A percentile compares a stretch with the other conserved stretches of the same genome.
These are phyloP conservation scores for Buphagus erythrorhynchus DNA, from an alignment of 2,797 vertebrate species.

Conservation along the genomic window DNA sequence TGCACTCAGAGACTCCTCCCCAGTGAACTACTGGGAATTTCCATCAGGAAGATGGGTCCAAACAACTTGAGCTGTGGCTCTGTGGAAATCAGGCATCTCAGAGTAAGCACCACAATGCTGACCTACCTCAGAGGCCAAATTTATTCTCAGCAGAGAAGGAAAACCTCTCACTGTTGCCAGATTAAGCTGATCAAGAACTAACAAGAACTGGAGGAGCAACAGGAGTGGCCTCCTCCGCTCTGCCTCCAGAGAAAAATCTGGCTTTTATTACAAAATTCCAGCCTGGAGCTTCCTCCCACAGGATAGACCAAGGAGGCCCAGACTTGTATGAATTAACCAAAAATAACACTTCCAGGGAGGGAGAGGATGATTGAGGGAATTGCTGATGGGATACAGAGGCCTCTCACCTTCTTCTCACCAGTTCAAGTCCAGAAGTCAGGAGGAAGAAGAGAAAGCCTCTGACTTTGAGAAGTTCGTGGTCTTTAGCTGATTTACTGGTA, in stretches of 20 bases:
- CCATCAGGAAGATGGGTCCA: not conserved
- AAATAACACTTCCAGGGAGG: slow-evolving; percentile 52
- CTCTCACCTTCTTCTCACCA: slow-evolving; percentile 7
- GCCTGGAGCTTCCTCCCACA: slow-evolving; percentile 59
- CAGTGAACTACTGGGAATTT: not conserved
- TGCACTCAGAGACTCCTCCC: not conserved
- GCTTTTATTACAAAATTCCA: slow-evolving; percentile 63
- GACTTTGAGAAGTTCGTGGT: not conserved
- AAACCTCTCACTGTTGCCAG: not conserved
- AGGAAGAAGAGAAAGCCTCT: not conserved
- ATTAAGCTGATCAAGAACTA: slow-evolving; percentile 27
- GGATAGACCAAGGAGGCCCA: slow-evolving; percentile 51
- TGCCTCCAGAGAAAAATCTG: slow-evolving; percentile 55
- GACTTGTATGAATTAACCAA: slow-evolving; percentile 57
- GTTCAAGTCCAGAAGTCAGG: not conserved
- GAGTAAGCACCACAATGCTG: not conserved
- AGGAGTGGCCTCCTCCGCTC: not conserved
- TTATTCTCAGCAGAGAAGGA: not conserved
- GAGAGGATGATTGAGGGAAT: slow-evolving; percentile 1
- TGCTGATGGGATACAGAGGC: not conserved
- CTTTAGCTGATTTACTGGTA: not conserved
- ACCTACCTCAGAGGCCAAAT: not conserved
- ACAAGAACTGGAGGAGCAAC: slow-evolving; percentile 9
- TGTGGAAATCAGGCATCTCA: not conserved
- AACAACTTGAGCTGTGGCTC: not conserved